phyloP scores from a whole-genome alignment of 2,113 vertebrate genomes.

The Rhinopomastus cyanomelas region DNA sequence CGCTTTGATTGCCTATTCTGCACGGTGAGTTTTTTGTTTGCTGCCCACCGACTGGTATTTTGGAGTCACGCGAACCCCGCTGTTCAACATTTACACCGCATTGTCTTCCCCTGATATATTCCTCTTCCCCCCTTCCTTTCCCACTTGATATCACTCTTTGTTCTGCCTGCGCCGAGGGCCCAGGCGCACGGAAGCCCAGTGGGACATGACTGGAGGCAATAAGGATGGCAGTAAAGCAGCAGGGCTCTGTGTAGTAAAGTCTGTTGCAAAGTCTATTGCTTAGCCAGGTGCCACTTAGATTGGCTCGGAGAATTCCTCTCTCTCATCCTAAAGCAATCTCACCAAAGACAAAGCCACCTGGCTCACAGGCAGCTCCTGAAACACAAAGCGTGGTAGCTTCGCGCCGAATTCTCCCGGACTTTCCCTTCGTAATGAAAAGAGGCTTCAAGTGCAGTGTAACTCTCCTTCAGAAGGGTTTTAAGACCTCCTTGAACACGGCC shows the following conservation, averaged over 20 bases:
- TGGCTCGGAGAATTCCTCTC: neutral
- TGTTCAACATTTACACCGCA: neutral
- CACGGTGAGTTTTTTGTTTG: neutral
- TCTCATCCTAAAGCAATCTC: neutral
- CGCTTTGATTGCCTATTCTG: neutral
- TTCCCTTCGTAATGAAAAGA: neutral
- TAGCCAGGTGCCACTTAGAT: neutral
- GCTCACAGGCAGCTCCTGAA: neutral
- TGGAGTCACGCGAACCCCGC: neutral
- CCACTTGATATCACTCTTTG: conserved; percentile 16
- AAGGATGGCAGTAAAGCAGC: conserved; percentile 40
- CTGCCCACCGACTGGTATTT: neutral
- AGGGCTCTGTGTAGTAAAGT: neutral
- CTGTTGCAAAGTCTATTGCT: neutral
- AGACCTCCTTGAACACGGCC: neutral
- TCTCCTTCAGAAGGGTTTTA: neutral
- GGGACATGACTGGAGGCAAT: conserved; percentile 29
- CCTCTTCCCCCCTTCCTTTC: neutral
- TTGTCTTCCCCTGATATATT: neutral
- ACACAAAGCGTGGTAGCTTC: fast-evolving
- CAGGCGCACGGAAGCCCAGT: conserved; percentile 8
- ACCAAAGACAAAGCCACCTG: neutral
- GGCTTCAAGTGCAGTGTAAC: neutral
- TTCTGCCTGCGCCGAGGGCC: neutral
- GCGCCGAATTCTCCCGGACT: neutral